Evolutionary conservation across 1,140 invertebrate genomes (phyloP), one percentile per base, ranked within the genome.

Genomic region (Drosophila varians): DNA sequence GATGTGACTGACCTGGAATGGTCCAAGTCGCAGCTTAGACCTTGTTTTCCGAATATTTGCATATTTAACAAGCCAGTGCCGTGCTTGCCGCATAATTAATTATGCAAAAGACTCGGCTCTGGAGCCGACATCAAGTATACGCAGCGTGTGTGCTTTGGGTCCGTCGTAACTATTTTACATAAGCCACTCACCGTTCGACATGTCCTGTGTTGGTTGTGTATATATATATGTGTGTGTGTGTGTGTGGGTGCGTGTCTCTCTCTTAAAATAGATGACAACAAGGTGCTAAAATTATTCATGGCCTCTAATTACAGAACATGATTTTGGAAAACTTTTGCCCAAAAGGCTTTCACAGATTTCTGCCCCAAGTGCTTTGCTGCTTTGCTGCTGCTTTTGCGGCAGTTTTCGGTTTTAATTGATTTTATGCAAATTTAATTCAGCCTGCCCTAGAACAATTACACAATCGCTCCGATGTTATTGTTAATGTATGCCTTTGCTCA

Each of bases 301-400:
- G 83, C 82, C 72, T 87, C 77, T 86, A 86, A 86, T 86, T 86
- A 82, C 60, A 65, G 76, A 87, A 87, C 82, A 82, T 87, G 82
- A 82, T 86, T 80, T 70, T 45, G 61, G 72, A 74, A 80, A 80
- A 87, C 52, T 79, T 84, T 40, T 38, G 23, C 36, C 49, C 42
- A 49, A 53, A 66, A 66, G 64, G 38, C 28, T 26, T 38, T 26
- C 31, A 40, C 38, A 36, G 49, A 46, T 26, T 48, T 36, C 26
- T 23, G 53, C 16, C 52, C 60, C 42, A 16, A 47, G 52, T 72
- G 48, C 36, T 34, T 36, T 72, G 43, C 45, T 60, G 51, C 51
- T 60, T 12, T 42, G 19, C 54, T 38, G 8, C 14, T 26, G 45
- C 21, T 46, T 56, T 36, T 40, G 21, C 42, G 56, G 56, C 43